Base-by-base conservation (phyloP, 1,140 invertebrate species). In the Lethrus apterus region DNA sequence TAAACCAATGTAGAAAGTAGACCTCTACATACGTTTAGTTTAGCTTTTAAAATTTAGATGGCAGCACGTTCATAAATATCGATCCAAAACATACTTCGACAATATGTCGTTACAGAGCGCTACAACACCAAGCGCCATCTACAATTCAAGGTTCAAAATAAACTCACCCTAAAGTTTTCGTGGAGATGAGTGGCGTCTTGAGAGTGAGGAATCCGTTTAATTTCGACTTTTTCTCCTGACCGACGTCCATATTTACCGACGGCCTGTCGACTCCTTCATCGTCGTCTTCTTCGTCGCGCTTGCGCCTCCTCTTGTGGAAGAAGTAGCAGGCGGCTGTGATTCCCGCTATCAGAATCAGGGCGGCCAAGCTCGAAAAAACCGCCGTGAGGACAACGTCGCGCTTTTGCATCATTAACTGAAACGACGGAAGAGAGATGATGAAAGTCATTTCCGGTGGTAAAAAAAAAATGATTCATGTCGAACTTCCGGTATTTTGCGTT, bases 161-260 rank as follows among this genome's bases (percentile, higher is more conserved):
- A 15, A 66, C 76, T 73, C 58, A 83, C 80, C 79, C 78, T 3
- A 79, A 60, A 1, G 73, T 71, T 56, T 77, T 79, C 3, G 75
- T 79, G 26, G 70, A 73, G 48, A 89, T 88, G 15, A 87, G 70
- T 2, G 84, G 84, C 21, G 84, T 87, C 65, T 83, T 85, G 36
- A 88, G 66, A 56, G 73, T 86, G 13, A 89, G 72, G 51, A 87
- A 84, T 29, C 83, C 84, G 62, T 84, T 85, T 14, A 81, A 57
- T 45, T 55, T 35, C 1, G 58, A 59, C 44, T 60, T 65, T 50
- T 64, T 64, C 35, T 59, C 61, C 29, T 52, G 49, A 15, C 43
- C 46, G 14, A 51, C 51, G 45, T 56, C 56, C n/a, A 48, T 18
- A 38, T 54, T 48, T 1, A 20, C 52, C 40, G 23, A 36, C 48